phyloP scores from a whole-genome alignment of 1,140 invertebrate genomes.

The Drosophila kikkawai region DNA sequence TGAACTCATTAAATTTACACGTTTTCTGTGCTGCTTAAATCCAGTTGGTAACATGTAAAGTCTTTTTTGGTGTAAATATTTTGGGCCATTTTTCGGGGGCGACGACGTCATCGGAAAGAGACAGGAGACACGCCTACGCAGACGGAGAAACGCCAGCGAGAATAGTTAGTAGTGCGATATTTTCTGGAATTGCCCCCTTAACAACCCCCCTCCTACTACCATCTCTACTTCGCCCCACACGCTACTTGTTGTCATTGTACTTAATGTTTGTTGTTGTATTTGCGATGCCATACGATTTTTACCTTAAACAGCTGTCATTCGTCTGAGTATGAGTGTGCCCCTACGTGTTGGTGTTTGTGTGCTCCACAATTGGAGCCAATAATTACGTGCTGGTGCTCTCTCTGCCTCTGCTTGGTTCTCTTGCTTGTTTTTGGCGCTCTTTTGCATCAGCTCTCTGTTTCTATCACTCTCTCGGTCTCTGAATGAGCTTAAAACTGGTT shows the following conservation, averaged over 20 bases:
- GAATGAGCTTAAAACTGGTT: slow-evolving; percentile 67
- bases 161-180: slow-evolving; percentile 8
- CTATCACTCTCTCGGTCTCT: slow-evolving; percentile 5
- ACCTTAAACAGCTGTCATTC: slow-evolving; percentile 78
- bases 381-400: slow-evolving; percentile 46
- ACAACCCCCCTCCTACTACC: neutral
- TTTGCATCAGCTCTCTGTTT: slow-evolving; percentile 9
- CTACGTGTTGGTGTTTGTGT: slow-evolving; percentile 25
- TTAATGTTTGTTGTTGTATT: slow-evolving; percentile 46
- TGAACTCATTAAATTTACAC: neutral
- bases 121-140: slow-evolving; percentile 14
- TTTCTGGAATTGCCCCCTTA: slow-evolving; percentile 2
- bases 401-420: slow-evolving; percentile 14
- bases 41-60: neutral
- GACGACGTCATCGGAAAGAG: slow-evolving; percentile 11
- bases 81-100: slow-evolving; percentile 4
- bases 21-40: neutral
- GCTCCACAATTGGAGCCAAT: slow-evolving; percentile 62
- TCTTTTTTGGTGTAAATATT: neutral
- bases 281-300: slow-evolving; percentile 51
- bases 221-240: slow-evolving; percentile 1
- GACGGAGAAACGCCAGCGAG: slow-evolving; percentile 5
- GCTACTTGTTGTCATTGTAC: slow-evolving; percentile 66
- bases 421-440: slow-evolving; percentile 6
- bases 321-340: slow-evolving; percentile 29